Evolutionary conservation across 64 coral and sea anemone species (phyloP), one percentile per base, ranked within the genome.

Genomic region (Montipora capricornis): DNA sequence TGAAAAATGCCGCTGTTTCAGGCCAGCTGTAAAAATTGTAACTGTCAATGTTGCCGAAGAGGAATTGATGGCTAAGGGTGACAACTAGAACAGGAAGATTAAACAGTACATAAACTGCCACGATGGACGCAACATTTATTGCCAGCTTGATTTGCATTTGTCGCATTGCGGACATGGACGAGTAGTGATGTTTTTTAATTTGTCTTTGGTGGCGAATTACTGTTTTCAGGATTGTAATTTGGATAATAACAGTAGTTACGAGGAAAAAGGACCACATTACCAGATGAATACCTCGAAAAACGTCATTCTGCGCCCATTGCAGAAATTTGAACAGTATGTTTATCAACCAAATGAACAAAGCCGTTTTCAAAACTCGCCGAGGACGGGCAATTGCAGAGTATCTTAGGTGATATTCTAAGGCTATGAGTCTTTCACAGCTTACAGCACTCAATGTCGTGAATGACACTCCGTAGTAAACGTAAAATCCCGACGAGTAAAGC

Each of bases 1-100:
- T 96, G 17, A 83, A 15, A 61, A 96, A 96, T 12, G 95, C 95
- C 11, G 47, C 80, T 0, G 95, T 96, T 64, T 96, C 95, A 16
- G 92, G 74, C 95, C 92, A 96, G 77, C 89, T 96, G 47, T 96
- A 96, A 3, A 87, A 79, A 60, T 90, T 93, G 51, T 96, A 96
- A 14, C 46, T 94, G 15, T 87, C n/a, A 4, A 96, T 68, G 24
- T 16, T 70, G 1, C 67, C 75, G 4, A 44, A 74, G 4, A 55
- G 76, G 19, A 96, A 87, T 82, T 94, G 95, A 57, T 96, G 88
- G 15, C 49, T 81, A 19, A 78, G 71, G 15, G 92, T 87, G 6
- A 96, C 81, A 47, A 91, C 60, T 11, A 96, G 80, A 44, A 96
- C 95, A 7, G 95, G 95, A 1, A 91, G 13, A 68, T 97, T 97